phyloP scores from a whole-genome alignment of 2,113 vertebrate genomes.

The Trachemys scripta region DNA sequence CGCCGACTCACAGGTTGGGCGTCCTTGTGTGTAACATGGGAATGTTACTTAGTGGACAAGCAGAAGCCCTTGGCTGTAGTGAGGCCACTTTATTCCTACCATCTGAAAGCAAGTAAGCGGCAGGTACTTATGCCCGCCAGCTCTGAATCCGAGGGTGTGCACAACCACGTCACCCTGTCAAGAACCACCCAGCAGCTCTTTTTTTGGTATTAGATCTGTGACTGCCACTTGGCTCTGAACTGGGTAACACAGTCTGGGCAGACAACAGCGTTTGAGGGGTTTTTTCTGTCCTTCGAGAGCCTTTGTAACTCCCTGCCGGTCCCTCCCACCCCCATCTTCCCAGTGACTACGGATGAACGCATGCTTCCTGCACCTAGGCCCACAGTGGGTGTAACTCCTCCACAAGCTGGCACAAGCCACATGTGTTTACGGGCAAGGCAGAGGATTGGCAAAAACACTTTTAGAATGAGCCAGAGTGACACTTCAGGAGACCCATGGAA shows the following conservation, averaged over 20 bases:
- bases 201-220: neutral
- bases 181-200: neutral
- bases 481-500: neutral
- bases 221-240: neutral
- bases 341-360: neutral
- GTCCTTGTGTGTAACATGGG: accelerated
- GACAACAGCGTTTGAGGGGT: neutral
- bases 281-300: too few species aligned
- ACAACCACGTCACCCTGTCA: neutral
- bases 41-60: accelerated
- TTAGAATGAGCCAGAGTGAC: neutral
- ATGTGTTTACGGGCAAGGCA: neutral
- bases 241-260: neutral
- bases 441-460: neutral
- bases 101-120: neutral
- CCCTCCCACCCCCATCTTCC: too few species aligned
- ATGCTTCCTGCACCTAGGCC: neutral
- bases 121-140: neutral
- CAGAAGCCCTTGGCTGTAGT: neutral
- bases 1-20: accelerated
- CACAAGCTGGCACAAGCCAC: neutral
- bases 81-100: neutral
- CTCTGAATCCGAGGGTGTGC: neutral
- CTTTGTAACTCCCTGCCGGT: neutral
- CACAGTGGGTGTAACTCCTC: neutral